A percentile compares a stretch with the other conserved stretches of the same genome.
Evolutionary conservation across 2,888 invertebrate species (phyloP).

Genomic region (Euproctis similis): DNA sequence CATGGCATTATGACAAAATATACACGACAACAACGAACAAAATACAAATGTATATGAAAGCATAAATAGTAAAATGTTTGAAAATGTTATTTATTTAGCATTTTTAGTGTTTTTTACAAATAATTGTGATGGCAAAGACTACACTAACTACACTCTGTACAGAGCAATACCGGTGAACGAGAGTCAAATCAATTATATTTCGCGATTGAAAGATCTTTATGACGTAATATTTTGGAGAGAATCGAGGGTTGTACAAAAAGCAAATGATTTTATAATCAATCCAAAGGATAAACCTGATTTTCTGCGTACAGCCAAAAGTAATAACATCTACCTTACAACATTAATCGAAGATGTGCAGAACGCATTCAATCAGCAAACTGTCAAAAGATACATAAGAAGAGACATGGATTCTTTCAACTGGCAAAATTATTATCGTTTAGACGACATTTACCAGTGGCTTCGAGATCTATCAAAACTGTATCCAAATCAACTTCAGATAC

Average conservation of each 20-base stretch:
- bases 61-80: constrained; percentile 10
- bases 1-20: constrained; percentile 3
- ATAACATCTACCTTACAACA: constrained; percentile 38
- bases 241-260: constrained; percentile 33
- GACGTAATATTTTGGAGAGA: constrained; percentile 47
- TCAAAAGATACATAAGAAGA: constrained; percentile 44
- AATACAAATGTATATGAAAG: constrained; percentile 3
- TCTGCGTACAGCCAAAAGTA: constrained; percentile 22
- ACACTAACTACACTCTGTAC: constrained; percentile 46
- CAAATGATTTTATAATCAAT: constrained; percentile 46
- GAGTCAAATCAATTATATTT: constrained; percentile 37
- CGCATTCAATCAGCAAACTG: constrained; percentile 47
- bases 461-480: constrained; percentile 52
- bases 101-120: constrained; percentile 7
- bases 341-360: constrained; percentile 48
- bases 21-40: no score
- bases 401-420: constrained; percentile 60
- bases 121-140: constrained; percentile 12
- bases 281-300: constrained; percentile 36
- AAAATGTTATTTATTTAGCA: constrained; percentile 3
- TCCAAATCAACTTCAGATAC: constrained; percentile 50
- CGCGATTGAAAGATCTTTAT: constrained; percentile 26
- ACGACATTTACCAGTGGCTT: constrained; percentile 78
- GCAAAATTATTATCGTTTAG: constrained; percentile 72
- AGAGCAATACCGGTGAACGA: constrained; percentile 39